Percentiles rank a stretch among this genome's conserved stretches.
These are phyloP conservation scores for Atrina japonica DNA, from an alignment of 2,888 invertebrate species.

Conservation along the genomic window DNA sequence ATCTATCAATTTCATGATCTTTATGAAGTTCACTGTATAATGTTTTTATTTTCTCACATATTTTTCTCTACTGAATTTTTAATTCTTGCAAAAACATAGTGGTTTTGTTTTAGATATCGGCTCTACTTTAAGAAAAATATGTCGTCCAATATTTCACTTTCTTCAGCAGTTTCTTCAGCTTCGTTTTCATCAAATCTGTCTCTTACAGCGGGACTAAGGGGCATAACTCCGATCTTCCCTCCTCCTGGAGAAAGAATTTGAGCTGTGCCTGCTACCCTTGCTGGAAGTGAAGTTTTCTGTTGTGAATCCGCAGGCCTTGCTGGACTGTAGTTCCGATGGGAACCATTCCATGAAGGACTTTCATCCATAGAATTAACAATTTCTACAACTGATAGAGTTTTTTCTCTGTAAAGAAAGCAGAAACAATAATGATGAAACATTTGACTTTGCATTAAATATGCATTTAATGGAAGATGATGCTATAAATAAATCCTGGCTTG, in stretches of 20 bases:
- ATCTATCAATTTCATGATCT: too few relatives aligned
- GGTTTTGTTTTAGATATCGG: too few relatives aligned
- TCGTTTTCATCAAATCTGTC: slow-evolving; percentile 32
- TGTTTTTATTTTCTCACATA: too few relatives aligned
- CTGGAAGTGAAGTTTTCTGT: background rate
- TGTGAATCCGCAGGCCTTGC: background rate
- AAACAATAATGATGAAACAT: background rate
- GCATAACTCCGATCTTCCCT: background rate
- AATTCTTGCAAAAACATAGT: too few relatives aligned
- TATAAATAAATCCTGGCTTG: too few relatives aligned
- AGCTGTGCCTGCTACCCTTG: slow-evolving; percentile 5
- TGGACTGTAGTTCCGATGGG: slow-evolving; percentile 2
- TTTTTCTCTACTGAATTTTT: too few relatives aligned
- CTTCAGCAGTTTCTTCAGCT: slow-evolving; percentile 56
- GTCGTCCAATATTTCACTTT: slow-evolving; percentile 64
- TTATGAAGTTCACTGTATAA: too few relatives aligned
- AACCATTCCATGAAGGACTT: slow-evolving; percentile 16
- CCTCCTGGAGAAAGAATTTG: slow-evolving; percentile 3
- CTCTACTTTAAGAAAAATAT: slow-evolving; percentile 65
- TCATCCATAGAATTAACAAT: slow-evolving; percentile 66
- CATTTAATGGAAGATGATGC: background rate
- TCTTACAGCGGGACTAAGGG: background rate
- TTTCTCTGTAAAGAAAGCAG: slow-evolving; percentile 52
- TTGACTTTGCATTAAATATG: background rate
- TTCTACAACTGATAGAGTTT: slow-evolving; percentile 64